These are phyloP conservation scores for Lysandra coridon DNA, from an alignment of 2,888 invertebrate genomes.

Conservation along the genomic window DNA sequence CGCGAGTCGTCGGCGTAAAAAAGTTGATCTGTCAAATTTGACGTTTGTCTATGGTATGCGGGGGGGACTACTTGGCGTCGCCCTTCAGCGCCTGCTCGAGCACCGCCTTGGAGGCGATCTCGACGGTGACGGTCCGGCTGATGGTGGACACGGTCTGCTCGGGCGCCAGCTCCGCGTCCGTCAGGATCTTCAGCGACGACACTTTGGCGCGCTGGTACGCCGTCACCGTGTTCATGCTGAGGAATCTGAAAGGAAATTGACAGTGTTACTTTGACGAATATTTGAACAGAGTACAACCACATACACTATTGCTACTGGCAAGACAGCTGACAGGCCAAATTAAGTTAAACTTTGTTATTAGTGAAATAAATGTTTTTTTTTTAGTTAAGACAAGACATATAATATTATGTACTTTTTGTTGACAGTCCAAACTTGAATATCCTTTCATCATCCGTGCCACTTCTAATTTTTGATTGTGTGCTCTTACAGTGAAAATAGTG, in stretches of 20 bases:
- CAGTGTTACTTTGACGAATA: neutral
- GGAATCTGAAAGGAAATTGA: constrained; percentile 80
- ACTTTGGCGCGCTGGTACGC: constrained; percentile 96
- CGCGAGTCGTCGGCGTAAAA: neutral
- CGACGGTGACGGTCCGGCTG: constrained; percentile 74
- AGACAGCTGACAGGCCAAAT: too few species aligned
- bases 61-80: constrained; percentile 50
- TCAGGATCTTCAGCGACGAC: constrained; percentile 88
- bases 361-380: too few species aligned
- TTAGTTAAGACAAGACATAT: too few species aligned
- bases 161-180: constrained; percentile 50
- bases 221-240: constrained; percentile 92
- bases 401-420: too few species aligned
- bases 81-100: constrained; percentile 68
- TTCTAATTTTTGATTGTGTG: too few species aligned
- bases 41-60: neutral
- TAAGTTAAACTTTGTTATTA: too few species aligned
- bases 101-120: constrained; percentile 68
- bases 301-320: too few species aligned
- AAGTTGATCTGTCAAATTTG: constrained; percentile 6
- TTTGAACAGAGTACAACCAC: too few species aligned
- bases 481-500: too few species aligned
- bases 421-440: too few species aligned
- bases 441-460: too few species aligned
- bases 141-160: constrained; percentile 64